Evolutionary conservation across 1,140 invertebrate species (phyloP), one percentile per base, ranked within the genome.

Genomic region (Caenorhabditis elegans): DNA sequence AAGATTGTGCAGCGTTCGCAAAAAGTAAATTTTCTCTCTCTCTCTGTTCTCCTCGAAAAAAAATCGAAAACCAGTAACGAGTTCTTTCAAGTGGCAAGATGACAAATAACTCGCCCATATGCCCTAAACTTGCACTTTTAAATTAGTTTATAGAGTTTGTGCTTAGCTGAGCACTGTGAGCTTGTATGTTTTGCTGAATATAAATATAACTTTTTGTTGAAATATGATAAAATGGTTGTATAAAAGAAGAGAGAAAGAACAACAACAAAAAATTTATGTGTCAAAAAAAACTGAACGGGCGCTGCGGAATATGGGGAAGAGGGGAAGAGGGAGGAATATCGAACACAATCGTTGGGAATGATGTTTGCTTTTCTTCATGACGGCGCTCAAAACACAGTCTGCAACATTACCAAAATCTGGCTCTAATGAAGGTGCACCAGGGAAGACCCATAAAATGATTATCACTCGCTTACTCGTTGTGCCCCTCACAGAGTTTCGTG

Each of bases 51-150:
- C 47, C 22, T 26, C 8, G 22, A n/a, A 26, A 26, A 53, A 43
- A 70, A 34, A 34, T 17, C 15, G 17, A 70, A 70, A 70, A 70
- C 60, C 34, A 43, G 60, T 70, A 70, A 39, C 26, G 60, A 26
- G 60, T 22, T 70, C 26, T 39, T 39, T 26, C 10, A n/a, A 70
- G 60, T 70, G 60, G 60, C 19, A 39, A 39, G 43, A 39, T 70
- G 60, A 24, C 60, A 70, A 70, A 70, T 34, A 70, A 43, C 26
- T 10, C 22, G 4, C 51, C 15, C 5, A 22, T 31, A 39, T 70
- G 60, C 60, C n/a, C 60, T 70, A 43, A 43, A 39, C 4, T 70
- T 36, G 34, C 60, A 70, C 34, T 36, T 70, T 70, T 53, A 53
- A 24, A 53, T 8, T 15, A 43, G 15, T 15, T 43, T 43, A 43